Evolutionary conservation across 1,140 invertebrate genomes (phyloP).

Genomic region (Drosophila orena): DNA sequence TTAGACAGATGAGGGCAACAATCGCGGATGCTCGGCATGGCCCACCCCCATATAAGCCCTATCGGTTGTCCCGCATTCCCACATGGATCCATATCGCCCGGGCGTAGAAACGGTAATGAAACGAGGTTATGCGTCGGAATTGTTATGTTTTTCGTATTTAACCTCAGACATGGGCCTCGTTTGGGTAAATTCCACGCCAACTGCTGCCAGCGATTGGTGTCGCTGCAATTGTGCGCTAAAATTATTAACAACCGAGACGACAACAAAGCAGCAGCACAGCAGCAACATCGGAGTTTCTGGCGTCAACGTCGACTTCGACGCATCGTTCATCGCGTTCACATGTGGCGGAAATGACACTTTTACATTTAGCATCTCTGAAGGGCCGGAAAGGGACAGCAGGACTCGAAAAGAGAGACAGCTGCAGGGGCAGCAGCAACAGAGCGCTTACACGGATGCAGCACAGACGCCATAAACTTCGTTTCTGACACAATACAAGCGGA

Average conservation of each 20-base stretch:
- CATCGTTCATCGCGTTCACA: constrained; percentile 80
- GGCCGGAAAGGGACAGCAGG: constrained; percentile 17
- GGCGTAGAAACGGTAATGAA: constrained; percentile 2
- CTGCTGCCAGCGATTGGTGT: constrained; percentile 43
- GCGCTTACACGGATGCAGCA: constrained; percentile 55
- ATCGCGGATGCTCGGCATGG: constrained; percentile 36
- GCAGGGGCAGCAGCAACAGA: not conserved
- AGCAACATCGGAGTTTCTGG: constrained; percentile 18
- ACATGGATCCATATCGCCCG: constrained; percentile 56
- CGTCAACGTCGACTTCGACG: constrained; percentile 62
- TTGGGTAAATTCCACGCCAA: constrained; percentile 73
- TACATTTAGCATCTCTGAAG: constrained; percentile 64
- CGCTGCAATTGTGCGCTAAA: constrained; percentile 70
- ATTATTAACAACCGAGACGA: constrained; percentile 66
- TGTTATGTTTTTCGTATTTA: constrained; percentile 82
- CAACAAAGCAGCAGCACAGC: constrained; percentile 13
- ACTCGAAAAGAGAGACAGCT: not conserved
- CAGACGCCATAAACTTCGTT: constrained; percentile 81
- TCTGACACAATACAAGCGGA: constrained; percentile 49
- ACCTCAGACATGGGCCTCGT: constrained; percentile 80
- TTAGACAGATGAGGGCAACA: constrained; percentile 68
- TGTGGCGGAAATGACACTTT: constrained; percentile 82
- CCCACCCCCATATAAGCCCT: constrained; percentile 26
- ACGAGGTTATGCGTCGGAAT: constrained; percentile 42
- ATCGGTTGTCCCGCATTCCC: constrained; percentile 42